Conservation (phyloP, 2,888 invertebrate genomes). For the Drosophila neoperkinsi region DNA sequence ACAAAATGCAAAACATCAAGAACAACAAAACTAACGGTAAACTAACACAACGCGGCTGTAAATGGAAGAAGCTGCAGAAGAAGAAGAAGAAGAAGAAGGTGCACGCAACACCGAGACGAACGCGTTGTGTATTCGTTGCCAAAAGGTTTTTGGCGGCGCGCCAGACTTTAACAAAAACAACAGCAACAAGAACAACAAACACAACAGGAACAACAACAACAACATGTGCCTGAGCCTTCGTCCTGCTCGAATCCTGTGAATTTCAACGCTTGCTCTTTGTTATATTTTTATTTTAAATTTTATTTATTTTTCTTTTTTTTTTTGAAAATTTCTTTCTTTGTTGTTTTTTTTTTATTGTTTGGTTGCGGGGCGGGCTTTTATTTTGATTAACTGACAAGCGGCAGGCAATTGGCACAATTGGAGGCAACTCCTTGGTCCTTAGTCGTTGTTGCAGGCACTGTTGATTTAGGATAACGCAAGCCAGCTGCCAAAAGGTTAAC, state of each 20-base stretch:
- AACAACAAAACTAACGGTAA: constrained; percentile 13
- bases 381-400: constrained; percentile 80
- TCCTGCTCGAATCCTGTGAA: constrained; percentile 50
- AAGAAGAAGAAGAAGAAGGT: not conserved
- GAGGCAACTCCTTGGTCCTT: constrained; percentile 45
- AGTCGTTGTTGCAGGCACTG: constrained; percentile 60
- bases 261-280: constrained; percentile 58
- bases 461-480: constrained; percentile 76
- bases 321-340: constrained; percentile 25
- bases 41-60: not conserved
- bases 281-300: constrained; percentile 43
- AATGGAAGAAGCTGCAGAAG: not conserved
- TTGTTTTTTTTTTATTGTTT: constrained; percentile 29
- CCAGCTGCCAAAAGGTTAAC: constrained; percentile 74
- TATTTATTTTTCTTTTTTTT: constrained; percentile 40
- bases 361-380: constrained; percentile 63
- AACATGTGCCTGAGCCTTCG: constrained; percentile 16
- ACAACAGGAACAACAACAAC: constrained; percentile 8
- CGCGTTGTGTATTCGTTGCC: constrained; percentile 57
- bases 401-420: constrained; percentile 79
- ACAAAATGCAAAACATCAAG: constrained; percentile 55
- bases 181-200: constrained; percentile 9
- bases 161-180: constrained; percentile 46
- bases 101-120: constrained; percentile 17
- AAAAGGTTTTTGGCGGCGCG: constrained; percentile 64